A percentile compares a stretch with the other conserved stretches of the same genome.
Conservation (phyloP, 2,888 invertebrate species). For the Netelia fuscicornis region DNA sequence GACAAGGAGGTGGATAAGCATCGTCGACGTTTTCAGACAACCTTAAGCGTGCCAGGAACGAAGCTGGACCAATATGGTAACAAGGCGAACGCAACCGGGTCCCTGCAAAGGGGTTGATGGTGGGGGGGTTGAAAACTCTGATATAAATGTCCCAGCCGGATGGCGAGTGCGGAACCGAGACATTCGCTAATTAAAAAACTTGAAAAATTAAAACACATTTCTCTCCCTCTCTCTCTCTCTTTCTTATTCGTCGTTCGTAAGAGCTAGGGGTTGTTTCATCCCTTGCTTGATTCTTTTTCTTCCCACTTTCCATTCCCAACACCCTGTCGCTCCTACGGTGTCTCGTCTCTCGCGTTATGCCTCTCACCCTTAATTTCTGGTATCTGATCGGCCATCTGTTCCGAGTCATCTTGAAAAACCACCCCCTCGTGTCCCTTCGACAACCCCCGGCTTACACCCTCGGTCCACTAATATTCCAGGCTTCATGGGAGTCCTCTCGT, state of each 20-base stretch:
- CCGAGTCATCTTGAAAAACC: slow-evolving; percentile 76
- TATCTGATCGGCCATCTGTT: slow-evolving; percentile 85
- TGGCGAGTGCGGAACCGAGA: slow-evolving; percentile 81
- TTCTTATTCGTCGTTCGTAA: slow-evolving; percentile 5
- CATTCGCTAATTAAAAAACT: slow-evolving; percentile 85
- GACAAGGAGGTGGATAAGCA: slow-evolving; percentile 51
- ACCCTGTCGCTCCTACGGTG: slow-evolving; percentile 68
- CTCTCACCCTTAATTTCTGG: slow-evolving; percentile 82
- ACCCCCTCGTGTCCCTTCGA: slow-evolving; percentile 43
- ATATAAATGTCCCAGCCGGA: slow-evolving; percentile 84
- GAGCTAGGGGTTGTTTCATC: slow-evolving; percentile 40
- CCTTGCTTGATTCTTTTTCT: slow-evolving; percentile 38
- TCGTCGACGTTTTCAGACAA: slow-evolving; percentile 37
- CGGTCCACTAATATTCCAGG: slow-evolving; percentile 45
- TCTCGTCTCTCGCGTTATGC: slow-evolving; percentile 68
- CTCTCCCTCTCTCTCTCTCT: slow-evolving; percentile 76
- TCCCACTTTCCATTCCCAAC: slow-evolving; percentile 18
- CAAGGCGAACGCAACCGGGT: slow-evolving; percentile 62
- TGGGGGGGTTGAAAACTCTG: slow-evolving; percentile 76
- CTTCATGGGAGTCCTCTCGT: slow-evolving; percentile 1
- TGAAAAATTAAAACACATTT: slow-evolving; percentile 85
- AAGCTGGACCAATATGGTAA: slow-evolving; percentile 62
- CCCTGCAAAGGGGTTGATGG: slow-evolving; percentile 8
- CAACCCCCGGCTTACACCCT: background rate
- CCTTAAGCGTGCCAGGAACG: slow-evolving; percentile 50